Base-by-base conservation (phyloP, 2,888 invertebrate genomes). In the Drosophila siamana region DNA sequence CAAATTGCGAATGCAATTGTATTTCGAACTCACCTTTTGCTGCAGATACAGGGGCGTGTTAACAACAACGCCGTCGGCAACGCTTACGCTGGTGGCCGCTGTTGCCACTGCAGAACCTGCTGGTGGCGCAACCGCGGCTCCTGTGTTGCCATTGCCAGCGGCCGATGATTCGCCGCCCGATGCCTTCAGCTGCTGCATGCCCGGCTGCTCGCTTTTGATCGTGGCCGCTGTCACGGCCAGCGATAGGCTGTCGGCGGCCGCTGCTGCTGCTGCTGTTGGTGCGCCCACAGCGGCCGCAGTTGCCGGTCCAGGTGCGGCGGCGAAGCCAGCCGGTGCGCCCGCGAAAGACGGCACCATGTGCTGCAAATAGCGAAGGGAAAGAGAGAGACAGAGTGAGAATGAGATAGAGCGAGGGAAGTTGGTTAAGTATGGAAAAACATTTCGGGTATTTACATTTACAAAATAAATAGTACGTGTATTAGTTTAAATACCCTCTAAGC, bases 311-410 rank as follows among this genome's bases (percentile, higher is more conserved):
- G 89, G 89, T 63, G 90, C 90, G 65, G 92, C 89, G 65, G 92
- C 92, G 86, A 90, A 92, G 86, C 92, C 92, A 79, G 91, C 81
- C 60, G 92, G 92, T 71, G 91, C 90, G 79, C 92, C 91, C 50
- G 91, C 91, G 80, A 89, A 92, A 61, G 92, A 91, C 82, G 90
- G 89, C 78, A 92, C 92, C 91, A 92, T 91, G 88, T 92, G 92
- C 92, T 92, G 79, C 6, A 90, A 22, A 15, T 43, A 69, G 40
- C 65, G 38, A 69, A n/a, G 43, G n/a, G 33, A n/a, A 9, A 51
- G 13, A 24, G 19, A 28, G n/a, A 54, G 41, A 52, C 9, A 54
- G 22, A 55, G 22, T 52, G 19, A 47, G 6, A 40, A 15, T 16
- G 40, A 38, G 28, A 24, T 7, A 51, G 4, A 75, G 11, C 57